These are phyloP conservation scores for Neotoxoptera formosana DNA, from an alignment of 1,140 invertebrate genomes.

Conservation along the genomic window DNA sequence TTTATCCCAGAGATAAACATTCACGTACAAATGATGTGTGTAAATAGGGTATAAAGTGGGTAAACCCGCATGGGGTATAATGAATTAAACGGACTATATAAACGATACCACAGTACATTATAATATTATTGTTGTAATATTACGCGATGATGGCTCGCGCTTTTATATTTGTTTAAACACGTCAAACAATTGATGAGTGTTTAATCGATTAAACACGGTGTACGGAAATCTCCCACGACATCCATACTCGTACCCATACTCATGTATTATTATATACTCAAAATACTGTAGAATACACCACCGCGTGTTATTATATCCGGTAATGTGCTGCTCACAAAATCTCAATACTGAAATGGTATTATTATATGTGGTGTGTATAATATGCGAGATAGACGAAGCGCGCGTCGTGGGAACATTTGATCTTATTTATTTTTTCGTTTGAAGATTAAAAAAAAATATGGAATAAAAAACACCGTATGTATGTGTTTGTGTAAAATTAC, in stretches of 20 bases:
- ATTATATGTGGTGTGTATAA: background rate
- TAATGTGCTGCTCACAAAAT: background rate
- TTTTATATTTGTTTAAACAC: constrained; percentile 28
- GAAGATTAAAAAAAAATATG: constrained; percentile 23
- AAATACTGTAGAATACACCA: background rate
- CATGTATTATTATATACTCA: background rate
- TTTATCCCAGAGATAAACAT: background rate
- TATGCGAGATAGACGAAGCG: background rate
- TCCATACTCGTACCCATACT: background rate
- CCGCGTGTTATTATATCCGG: constrained; percentile 51
- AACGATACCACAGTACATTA: background rate
- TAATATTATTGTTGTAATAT: background rate
- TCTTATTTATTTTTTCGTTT: constrained; percentile 29
- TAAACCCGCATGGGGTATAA: background rate
- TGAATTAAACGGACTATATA: constrained; percentile 9
- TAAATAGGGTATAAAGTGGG: background rate
- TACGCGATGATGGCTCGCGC: background rate
- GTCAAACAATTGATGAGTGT: background rate
- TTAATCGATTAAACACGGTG: constrained; percentile 48
- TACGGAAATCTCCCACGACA: constrained; percentile 47
- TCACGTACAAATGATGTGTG: background rate
- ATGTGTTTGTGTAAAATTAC: constrained; percentile 13
- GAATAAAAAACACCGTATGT: background rate
- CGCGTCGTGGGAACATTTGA: constrained; percentile 27
- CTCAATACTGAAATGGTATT: background rate